Evolutionary conservation across 1,140 invertebrate genomes (phyloP).

Genomic region (Meloidogyne floridensis): DNA sequence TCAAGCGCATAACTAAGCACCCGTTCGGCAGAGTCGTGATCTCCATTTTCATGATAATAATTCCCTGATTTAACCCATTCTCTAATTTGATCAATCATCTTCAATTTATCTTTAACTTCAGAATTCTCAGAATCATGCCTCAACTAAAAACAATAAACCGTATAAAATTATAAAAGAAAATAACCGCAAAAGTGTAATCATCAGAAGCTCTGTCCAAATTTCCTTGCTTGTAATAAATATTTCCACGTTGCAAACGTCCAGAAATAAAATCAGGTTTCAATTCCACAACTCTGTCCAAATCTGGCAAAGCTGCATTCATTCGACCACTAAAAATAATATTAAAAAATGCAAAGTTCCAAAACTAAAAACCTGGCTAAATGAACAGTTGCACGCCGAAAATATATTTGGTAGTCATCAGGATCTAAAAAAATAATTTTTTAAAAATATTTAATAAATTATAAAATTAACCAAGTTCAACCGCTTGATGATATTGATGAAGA

Average conservation of each 20-base stretch:
- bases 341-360: no score
- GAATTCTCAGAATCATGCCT: constrained; percentile 77
- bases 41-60: constrained; percentile 72
- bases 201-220: constrained; percentile 76
- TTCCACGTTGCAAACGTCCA: constrained; percentile 81
- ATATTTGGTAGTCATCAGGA: constrained; percentile 90
- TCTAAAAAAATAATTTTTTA: constrained; percentile 72
- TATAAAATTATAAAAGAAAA: constrained; percentile 66
- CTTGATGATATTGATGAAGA: constrained; percentile 93
- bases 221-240: constrained; percentile 73
- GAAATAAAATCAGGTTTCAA: constrained; percentile 90
- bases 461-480: constrained; percentile 75
- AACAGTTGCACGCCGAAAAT: constrained; percentile 81
- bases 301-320: constrained; percentile 87
- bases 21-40: constrained; percentile 76
- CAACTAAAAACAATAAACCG: constrained; percentile 70
- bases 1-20: constrained; percentile 78
- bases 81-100: constrained; percentile 73
- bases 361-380: constrained; percentile 21
- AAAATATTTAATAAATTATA: neutral
- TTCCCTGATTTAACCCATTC: constrained; percentile 75
- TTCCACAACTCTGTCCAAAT: constrained; percentile 87
- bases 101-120: constrained; percentile 75
- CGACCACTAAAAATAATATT: no score
- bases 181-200: constrained; percentile 76